Percentiles rank a stretch among this genome's conserved stretches.
phyloP scores from a whole-genome alignment of 2,888 invertebrate species.

The Panzeria rudis region DNA sequence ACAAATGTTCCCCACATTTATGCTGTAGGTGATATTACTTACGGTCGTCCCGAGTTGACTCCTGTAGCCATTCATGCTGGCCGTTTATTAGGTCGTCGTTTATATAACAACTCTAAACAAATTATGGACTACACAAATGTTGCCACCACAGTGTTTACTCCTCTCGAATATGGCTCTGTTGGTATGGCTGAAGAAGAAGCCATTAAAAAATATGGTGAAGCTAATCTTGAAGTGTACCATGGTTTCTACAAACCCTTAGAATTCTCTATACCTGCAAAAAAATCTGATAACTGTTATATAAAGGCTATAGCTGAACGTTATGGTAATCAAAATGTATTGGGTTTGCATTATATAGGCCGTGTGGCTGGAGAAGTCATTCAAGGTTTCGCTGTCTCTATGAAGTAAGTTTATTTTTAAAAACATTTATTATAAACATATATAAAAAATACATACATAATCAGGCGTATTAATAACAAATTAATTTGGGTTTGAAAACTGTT shows the following conservation, averaged over 20 bases:
- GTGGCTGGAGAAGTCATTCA: conserved; percentile 97
- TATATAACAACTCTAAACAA: conserved; percentile 86
- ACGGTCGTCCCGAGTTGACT: conserved; percentile 94
- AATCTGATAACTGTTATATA: conserved; percentile 94
- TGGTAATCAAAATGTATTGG: conserved; percentile 90
- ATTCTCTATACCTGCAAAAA: conserved; percentile 95
- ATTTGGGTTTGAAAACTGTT: too few species aligned
- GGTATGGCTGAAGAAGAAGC: conserved; percentile 96
- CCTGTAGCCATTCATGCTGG: conserved; percentile 98
- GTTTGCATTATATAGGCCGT: conserved; percentile 95
- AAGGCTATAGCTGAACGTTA: conserved; percentile 90
- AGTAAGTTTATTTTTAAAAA: conserved; percentile 85
- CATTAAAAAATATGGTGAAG: conserved; percentile 87
- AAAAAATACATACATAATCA: too few species aligned
- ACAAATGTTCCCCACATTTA: conserved; percentile 93
- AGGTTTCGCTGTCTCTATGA: conserved; percentile 95
- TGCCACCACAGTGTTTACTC: conserved; percentile 98
- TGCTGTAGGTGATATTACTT: conserved; percentile 97
- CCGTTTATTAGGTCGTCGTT: conserved; percentile 90
- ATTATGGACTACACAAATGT: conserved; percentile 94
- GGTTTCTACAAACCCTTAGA: conserved; percentile 97
- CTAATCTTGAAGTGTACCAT: conserved; percentile 95
- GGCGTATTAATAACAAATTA: too few species aligned
- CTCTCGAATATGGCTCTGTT: conserved; percentile 97
- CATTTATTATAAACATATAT: too few species aligned